These are phyloP conservation scores for Anthophora plumipes DNA, from an alignment of 2,888 invertebrate genomes.

Conservation along the genomic window DNA sequence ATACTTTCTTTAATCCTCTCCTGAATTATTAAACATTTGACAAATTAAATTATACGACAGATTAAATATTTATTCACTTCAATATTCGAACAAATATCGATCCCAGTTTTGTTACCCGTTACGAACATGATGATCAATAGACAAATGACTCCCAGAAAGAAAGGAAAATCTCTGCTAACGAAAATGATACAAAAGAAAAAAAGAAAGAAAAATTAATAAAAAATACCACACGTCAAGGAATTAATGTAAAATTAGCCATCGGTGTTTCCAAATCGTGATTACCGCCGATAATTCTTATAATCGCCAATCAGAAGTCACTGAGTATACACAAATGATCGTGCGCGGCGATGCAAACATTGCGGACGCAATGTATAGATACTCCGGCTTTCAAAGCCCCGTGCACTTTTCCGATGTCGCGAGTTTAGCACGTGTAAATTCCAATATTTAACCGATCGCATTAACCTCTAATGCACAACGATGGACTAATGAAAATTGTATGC, in stretches of 20 bases:
- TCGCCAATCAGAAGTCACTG: slow-evolving; percentile 8
- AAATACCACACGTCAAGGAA: background rate
- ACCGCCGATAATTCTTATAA: background rate
- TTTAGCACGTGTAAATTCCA: slow-evolving; percentile 57
- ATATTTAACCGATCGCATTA: slow-evolving; percentile 54
- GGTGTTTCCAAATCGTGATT: background rate
- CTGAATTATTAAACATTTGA: no score
- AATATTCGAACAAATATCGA: no score
- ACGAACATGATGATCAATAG: no score
- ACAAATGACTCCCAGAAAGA: no score
- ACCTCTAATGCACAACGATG: slow-evolving; percentile 58
- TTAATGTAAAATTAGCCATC: background rate
- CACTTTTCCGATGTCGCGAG: slow-evolving; percentile 40
- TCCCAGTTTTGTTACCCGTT: no score
- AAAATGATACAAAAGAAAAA: no score
- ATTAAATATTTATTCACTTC: no score
- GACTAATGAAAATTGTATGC: slow-evolving; percentile 61
- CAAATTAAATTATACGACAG: no score
- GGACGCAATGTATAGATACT: background rate
- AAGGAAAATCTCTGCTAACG: no score
- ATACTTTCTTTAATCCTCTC: no score
- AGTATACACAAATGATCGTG: slow-evolving; percentile 8
- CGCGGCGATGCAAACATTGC: slow-evolving; percentile 22
- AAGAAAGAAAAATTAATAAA: no score
- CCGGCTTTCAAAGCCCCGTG: slow-evolving; percentile 4